Evolutionary conservation across 2,113 vertebrate genomes (phyloP), one percentile per base, ranked within the genome.

Genomic region (Pavo muticus): DNA sequence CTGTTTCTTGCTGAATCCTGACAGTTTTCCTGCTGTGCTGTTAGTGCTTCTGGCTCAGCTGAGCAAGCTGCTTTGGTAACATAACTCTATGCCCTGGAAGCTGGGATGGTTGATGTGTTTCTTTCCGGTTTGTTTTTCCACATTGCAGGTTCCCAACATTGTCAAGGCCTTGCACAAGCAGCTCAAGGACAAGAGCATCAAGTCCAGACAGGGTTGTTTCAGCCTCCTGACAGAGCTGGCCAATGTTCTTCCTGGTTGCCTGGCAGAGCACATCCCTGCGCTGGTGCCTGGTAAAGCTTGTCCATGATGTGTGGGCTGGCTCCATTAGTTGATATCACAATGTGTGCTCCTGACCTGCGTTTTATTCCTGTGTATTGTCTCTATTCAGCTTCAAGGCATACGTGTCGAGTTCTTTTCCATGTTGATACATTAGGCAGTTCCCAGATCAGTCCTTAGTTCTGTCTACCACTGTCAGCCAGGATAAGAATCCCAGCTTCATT

Each of bases 151-250:
- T 60, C 98, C 99, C 3, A 97, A 65, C 29, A 98, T 99, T 14
- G 90, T 99, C 80, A 99, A 99, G 93, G 98, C 98, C 87, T 97
- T 99, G 74, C 98, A 99, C 95, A 98, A 97, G 84, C 99, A 99
- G 93, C 98, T 99, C 39, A 99, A 98, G 92, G 99, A 99, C 48
- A 99, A 98, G 94, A 99, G 98, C 70, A 61, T 98, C 68, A 98
- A 98, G 74, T 98, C 98, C 14, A 98, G 99, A 35, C 99, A 99
- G 96, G 98, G 99, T 39, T 99, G 99, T 95, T 99, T 99, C 97
- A 97, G 94, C 87, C 98, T 99, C 32, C 97, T 99, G 84, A 98
- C 98, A 0, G 99, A 99, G 87, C 91, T 99, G 92, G 98, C 98
- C 6, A 97, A 87, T 5, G 98, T 98, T 37, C 97, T 98, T 25